A percentile compares a stretch with the other conserved stretches of the same genome.
phyloP scores from a whole-genome alignment of 2,888 invertebrate genomes.

The Antheraea yamamai region DNA sequence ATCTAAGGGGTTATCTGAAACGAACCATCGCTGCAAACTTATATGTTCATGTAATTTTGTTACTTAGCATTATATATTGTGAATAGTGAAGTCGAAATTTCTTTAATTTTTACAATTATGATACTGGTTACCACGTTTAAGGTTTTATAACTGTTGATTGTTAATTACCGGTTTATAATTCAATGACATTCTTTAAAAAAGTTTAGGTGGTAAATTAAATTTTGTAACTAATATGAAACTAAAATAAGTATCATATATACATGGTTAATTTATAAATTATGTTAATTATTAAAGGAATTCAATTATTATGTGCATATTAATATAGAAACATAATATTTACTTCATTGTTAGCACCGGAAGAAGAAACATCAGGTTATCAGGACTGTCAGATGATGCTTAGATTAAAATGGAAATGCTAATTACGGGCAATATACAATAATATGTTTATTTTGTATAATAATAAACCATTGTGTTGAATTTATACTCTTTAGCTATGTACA shows the following conservation, averaged over 20 bases:
- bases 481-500: no score
- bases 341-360: not conserved
- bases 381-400: not conserved
- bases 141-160: not conserved
- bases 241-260: no score
- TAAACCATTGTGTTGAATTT: not conserved
- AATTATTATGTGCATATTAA: no score
- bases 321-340: not conserved
- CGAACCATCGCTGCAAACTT: conserved; percentile 26
- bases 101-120: conserved; percentile 6
- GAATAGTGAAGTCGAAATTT: conserved; percentile 12
- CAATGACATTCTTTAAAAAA: not conserved
- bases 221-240: no score
- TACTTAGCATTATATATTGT: conserved; percentile 18
- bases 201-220: no score
- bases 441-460: not conserved
- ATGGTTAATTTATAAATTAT: no score
- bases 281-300: no score
- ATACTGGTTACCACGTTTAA: not conserved
- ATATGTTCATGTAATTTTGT: conserved; percentile 45
- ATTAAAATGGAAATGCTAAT: conserved; percentile 1
- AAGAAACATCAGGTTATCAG: not conserved
- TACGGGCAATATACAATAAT: not conserved
- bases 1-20: conserved; percentile 41
- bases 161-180: not conserved